Conservation (phyloP, 1,140 invertebrate genomes). For the Cardiocondyla obscurior region DNA sequence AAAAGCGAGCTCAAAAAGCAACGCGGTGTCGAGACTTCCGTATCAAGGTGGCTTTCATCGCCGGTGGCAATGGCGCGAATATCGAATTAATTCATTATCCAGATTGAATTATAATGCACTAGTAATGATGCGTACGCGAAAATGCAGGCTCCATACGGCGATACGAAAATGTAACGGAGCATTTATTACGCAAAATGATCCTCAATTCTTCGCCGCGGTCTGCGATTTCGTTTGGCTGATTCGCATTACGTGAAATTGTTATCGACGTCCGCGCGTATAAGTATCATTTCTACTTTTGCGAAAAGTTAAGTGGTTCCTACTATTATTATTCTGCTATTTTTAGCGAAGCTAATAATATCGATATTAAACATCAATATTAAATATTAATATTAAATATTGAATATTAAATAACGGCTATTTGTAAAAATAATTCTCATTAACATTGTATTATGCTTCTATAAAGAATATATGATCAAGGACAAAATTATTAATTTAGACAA, state of each 20-base stretch:
- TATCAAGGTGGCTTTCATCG: slow-evolving; percentile 23
- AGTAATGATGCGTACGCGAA: background rate
- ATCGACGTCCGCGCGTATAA: background rate
- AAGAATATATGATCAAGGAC: background rate
- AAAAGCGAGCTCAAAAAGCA: slow-evolving; percentile 36
- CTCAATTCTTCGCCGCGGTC: background rate
- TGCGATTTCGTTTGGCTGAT: background rate
- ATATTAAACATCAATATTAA: too few species aligned
- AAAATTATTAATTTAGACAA: slow-evolving; percentile 3
- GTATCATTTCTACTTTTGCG: background rate
- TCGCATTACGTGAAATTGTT: background rate
- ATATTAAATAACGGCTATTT: background rate
- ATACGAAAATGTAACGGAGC: background rate
- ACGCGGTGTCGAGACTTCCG: slow-evolving; percentile 20
- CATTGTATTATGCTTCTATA: background rate
- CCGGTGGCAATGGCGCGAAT: background rate
- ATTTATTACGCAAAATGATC: background rate
- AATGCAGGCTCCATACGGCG: background rate
- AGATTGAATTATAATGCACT: slow-evolving; percentile 19
- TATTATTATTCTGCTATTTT: background rate
- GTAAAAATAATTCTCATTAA: background rate
- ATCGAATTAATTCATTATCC: slow-evolving; percentile 43
- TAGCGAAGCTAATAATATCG: background rate
- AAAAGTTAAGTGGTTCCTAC: background rate
- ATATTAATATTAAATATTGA: too few species aligned